Conservation (phyloP, 2,113 vertebrate genomes). For the Lathamus discolor region DNA sequence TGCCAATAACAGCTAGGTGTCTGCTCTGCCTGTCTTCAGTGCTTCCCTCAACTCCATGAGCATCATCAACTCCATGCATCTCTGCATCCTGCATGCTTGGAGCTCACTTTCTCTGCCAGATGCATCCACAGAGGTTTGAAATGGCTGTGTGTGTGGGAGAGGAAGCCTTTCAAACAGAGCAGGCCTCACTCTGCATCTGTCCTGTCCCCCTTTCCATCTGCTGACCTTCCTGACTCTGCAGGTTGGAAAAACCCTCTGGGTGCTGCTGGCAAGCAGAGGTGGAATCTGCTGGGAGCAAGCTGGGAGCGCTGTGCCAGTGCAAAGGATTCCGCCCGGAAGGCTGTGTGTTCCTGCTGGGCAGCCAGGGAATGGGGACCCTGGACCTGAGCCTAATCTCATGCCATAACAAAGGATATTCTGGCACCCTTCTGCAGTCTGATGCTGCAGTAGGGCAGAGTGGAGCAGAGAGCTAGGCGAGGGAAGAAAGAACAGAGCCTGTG, state of each 20-base stretch:
- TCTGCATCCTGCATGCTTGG: slow-evolving; percentile 2
- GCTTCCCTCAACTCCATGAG: not conserved
- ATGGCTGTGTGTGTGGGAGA: not conserved
- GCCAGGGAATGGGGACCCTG: not conserved
- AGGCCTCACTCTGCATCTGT: not conserved
- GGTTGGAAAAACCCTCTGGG: not conserved
- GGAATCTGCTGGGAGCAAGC: not conserved
- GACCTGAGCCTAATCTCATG: not conserved
- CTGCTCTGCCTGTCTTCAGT: not conserved
- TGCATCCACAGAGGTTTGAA: not conserved
- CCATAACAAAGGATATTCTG: not conserved
- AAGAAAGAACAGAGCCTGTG: slow-evolving; percentile 21
- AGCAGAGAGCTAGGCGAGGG: not conserved
- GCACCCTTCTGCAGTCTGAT: slow-evolving; percentile 14
- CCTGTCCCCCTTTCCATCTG: not conserved
- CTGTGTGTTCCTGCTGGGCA: not conserved
- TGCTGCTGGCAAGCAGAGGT: not conserved
- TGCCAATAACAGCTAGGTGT: not conserved
- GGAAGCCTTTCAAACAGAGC: not conserved
- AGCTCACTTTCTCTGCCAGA: not conserved
- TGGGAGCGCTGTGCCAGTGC: rapidly evolving
- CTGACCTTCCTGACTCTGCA: not conserved
- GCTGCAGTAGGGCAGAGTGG: not conserved
- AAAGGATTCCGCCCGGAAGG: not conserved
- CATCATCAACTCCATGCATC: not conserved